A percentile compares a stretch with the other conserved stretches of the same genome.
Conservation (phyloP, 2,113 vertebrate species). For the Notothenia coriiceps region DNA sequence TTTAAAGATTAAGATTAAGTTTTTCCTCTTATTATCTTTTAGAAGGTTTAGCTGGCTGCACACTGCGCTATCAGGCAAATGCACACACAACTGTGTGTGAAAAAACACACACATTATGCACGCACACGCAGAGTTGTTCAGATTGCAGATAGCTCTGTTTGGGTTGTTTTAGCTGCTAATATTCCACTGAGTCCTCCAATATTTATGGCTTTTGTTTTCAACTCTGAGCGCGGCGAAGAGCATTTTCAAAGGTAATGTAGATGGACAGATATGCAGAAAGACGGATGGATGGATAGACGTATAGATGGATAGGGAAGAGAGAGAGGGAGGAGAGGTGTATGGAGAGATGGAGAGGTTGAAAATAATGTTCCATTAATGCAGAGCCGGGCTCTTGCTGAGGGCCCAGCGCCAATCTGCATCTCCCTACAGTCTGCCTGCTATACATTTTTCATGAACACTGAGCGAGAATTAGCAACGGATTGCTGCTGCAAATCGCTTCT, state of each 20-base stretch:
- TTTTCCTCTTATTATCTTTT: constrained; percentile 76
- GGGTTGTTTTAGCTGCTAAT: constrained; percentile 73
- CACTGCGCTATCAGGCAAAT: constrained; percentile 71
- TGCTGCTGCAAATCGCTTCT: constrained; percentile 81
- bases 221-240: constrained; percentile 10
- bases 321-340: constrained; percentile 4
- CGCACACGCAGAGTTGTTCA: constrained; percentile 46
- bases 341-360: constrained; percentile 38
- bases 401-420: constrained; percentile 80
- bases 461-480: constrained; percentile 83
- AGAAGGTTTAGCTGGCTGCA: constrained; percentile 74
- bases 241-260: constrained; percentile 16
- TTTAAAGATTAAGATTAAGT: constrained; percentile 81
- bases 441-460: constrained; percentile 87
- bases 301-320: constrained; percentile 3
- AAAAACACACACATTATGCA: constrained; percentile 1
- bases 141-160: constrained; percentile 70
- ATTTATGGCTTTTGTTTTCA: constrained; percentile 68
- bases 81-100: not conserved
- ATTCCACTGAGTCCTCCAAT: constrained; percentile 68
- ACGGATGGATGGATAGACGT: constrained; percentile 20
- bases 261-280: not conserved
- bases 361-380: constrained; percentile 81
- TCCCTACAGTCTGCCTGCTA: constrained; percentile 82
- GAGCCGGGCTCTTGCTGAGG: constrained; percentile 73